Evolutionary conservation across 2,797 vertebrate genomes (phyloP).

Genomic region (Phalanger gymnotis): DNA sequence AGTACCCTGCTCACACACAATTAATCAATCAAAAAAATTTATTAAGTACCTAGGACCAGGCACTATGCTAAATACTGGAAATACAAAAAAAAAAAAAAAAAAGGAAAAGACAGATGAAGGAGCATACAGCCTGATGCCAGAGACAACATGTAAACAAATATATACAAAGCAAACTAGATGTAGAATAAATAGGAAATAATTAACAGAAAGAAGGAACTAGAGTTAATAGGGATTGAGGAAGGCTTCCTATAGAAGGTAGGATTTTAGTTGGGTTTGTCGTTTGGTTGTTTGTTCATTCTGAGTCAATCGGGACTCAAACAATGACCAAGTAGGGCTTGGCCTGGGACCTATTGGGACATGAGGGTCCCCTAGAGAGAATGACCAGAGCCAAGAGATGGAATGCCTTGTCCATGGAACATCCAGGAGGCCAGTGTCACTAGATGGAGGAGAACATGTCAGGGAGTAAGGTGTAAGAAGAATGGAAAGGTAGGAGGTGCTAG

Average conservation of each 20-base stretch:
- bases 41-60: not conserved
- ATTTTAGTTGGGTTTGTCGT: not conserved
- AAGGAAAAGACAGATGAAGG: not conserved
- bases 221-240: not conserved
- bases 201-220: not conserved
- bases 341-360: no score
- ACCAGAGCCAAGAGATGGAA: not conserved
- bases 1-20: not conserved
- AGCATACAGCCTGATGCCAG: not conserved
- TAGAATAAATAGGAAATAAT: not conserved
- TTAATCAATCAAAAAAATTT: not conserved
- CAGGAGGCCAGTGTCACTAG: not conserved
- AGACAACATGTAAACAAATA: not conserved
- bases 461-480: not conserved
- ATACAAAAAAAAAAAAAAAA: not conserved
- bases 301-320: no score
- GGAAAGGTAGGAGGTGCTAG: not conserved
- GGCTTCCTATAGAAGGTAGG: not conserved
- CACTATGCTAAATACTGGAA: not conserved
- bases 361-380: not conserved
- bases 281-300: no score
- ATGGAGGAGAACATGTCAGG: not conserved
- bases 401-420: not conserved
- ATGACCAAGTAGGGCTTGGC: no score
- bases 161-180: not conserved